Evolutionary conservation across 2,888 invertebrate species (phyloP).

Genomic region (Temnothorax ravouxi): DNA sequence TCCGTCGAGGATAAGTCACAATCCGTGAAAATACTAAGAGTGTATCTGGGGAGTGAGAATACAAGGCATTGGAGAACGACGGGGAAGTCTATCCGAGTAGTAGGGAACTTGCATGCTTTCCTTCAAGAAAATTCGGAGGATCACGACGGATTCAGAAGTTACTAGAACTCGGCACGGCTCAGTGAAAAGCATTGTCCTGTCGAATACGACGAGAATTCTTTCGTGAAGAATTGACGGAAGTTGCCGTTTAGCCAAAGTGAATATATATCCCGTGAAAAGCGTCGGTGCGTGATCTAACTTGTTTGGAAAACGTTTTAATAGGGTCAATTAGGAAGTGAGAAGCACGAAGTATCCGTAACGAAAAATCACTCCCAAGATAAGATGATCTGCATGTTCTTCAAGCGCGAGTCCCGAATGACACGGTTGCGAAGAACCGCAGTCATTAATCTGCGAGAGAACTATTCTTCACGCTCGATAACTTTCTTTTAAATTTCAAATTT

Average conservation of each 20-base stretch:
- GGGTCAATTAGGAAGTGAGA: slow-evolving; percentile 64
- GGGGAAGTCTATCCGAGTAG: slow-evolving; percentile 23
- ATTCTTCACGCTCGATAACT: slow-evolving; percentile 9
- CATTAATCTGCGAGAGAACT: slow-evolving; percentile 4
- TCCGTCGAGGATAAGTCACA: slow-evolving; percentile 63
- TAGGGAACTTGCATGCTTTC: slow-evolving; percentile 33
- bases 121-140: slow-evolving; percentile 46
- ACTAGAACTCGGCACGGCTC: slow-evolving; percentile 20
- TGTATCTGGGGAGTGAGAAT: slow-evolving; percentile 26
- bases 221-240: slow-evolving; percentile 18
- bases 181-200: slow-evolving; percentile 39
- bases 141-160: slow-evolving; percentile 48
- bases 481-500: slow-evolving; percentile 48
- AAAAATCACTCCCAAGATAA: slow-evolving; percentile 14
- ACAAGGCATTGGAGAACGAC: slow-evolving; percentile 40
- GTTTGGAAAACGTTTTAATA: slow-evolving; percentile 60
- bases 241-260: slow-evolving; percentile 16
- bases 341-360: slow-evolving; percentile 25
- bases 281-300: slow-evolving; percentile 39
- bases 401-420: slow-evolving; percentile 24
- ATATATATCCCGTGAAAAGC: neutral
- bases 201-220: slow-evolving; percentile 29
- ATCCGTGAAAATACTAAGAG: slow-evolving; percentile 62
- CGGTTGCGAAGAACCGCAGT: slow-evolving; percentile 1
- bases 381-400: slow-evolving; percentile 49